Evolutionary conservation across 2,888 invertebrate genomes (phyloP).

Genomic region (Ichneumoninae sp.): DNA sequence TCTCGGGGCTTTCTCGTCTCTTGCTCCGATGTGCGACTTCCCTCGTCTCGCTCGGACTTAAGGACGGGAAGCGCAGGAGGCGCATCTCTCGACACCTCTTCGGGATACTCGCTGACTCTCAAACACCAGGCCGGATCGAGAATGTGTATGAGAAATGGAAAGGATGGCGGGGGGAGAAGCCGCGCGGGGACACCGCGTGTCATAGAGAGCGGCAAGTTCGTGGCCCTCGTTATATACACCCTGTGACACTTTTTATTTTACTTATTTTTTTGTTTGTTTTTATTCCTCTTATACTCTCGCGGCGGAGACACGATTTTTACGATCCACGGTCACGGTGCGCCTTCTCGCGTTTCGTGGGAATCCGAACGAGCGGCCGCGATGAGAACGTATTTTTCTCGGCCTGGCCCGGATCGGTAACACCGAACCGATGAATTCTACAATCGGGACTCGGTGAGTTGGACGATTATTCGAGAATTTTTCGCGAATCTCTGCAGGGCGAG

Average conservation of each 20-base stretch:
- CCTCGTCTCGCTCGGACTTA: constrained; percentile 8
- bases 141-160: constrained; percentile 25
- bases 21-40: constrained; percentile 40
- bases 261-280: not conserved
- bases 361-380: constrained; percentile 51
- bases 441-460: constrained; percentile 35
- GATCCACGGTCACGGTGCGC: constrained; percentile 61
- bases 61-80: constrained; percentile 1
- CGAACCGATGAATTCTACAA: constrained; percentile 62
- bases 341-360: constrained; percentile 68
- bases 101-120: constrained; percentile 18
- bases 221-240: constrained; percentile 52
- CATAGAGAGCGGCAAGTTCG: constrained; percentile 36
- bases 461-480: constrained; percentile 63
- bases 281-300: constrained; percentile 33
- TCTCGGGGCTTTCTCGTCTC: constrained; percentile 41
- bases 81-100: constrained; percentile 73
- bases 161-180: not conserved
- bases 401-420: constrained; percentile 19
- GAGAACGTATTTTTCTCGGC: constrained; percentile 12
- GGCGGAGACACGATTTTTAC: constrained; percentile 63
- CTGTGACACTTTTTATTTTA: constrained; percentile 62
- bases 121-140: not conserved
- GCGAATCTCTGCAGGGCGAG: constrained; percentile 41
- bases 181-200: constrained; percentile 13